Conservation (phyloP, 1,140 invertebrate genomes). For the Harpegnathos saltator region DNA sequence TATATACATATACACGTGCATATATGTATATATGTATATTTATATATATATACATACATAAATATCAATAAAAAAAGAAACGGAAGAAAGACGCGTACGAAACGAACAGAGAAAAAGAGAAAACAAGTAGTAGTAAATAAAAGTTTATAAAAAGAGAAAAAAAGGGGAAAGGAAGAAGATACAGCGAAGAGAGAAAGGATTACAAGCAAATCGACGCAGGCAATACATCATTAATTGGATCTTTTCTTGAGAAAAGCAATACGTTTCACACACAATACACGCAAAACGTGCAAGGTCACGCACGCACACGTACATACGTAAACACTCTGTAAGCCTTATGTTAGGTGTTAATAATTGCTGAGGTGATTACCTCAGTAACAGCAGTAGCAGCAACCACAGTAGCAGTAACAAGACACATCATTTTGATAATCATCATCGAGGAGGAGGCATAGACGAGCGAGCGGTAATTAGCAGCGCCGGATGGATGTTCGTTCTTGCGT, state of each 20-base stretch:
- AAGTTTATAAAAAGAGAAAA: constrained; percentile 65
- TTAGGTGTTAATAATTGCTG: constrained; percentile 79
- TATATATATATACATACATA: constrained; percentile 78
- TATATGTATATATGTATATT: constrained; percentile 78
- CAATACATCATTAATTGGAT: constrained; percentile 82
- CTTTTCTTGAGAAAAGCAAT: constrained; percentile 84
- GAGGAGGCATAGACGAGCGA: constrained; percentile 82
- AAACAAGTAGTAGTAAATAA: constrained; percentile 61
- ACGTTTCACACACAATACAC: constrained; percentile 67
- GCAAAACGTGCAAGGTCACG: too few relatives aligned
- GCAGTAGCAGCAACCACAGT: constrained; percentile 80
- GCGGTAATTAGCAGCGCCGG: constrained; percentile 82
- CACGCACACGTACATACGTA: too few relatives aligned
- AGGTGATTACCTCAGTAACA: constrained; percentile 76
- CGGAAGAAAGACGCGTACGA: constrained; percentile 44
- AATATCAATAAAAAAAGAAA: constrained; percentile 80
- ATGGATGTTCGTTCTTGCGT: constrained; percentile 83
- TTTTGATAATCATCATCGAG: constrained; percentile 73
- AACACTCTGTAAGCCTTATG: constrained; percentile 82
- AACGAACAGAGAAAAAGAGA: constrained; percentile 47
- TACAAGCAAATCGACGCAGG: constrained; percentile 77
- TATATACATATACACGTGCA: constrained; percentile 75
- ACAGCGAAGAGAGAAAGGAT: constrained; percentile 45
- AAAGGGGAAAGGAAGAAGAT: constrained; percentile 43
- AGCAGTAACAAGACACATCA: constrained; percentile 72